Base-by-base conservation (phyloP, 2,113 vertebrate genomes). In the Poeciliopsis occidentalis region DNA sequence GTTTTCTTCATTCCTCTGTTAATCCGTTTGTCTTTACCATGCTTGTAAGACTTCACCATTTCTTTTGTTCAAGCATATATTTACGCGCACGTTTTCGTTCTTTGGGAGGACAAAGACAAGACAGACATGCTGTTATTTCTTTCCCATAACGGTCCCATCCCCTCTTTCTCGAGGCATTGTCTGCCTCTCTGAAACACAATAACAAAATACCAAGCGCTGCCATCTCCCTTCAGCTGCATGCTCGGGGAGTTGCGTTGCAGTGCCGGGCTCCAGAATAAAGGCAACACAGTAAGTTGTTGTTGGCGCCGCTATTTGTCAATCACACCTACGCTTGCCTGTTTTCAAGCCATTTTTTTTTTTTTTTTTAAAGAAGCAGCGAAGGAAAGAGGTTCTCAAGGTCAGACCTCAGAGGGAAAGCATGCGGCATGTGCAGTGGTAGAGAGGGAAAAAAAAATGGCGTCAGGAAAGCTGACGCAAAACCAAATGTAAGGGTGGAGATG, bases 171-270 rank as follows among this genome's bases (percentile, higher is more conserved):
- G 60, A 64, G 57, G 70, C 34, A 67, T 78, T 79, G 69, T 79
- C 75, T 31, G 19, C 6, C 69, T 61, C 73, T 64, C 83, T 80
- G 37, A 34, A 60, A 72, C 82, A 89, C 83, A 90, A 85, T 83
- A 83, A 82, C 85, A 82, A 87, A 90, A 89, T 79, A 89, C 88
- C 83, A 75, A 81, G 89, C 78, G 15, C 86, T 85, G 86, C 88
- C 89, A 81, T 89, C 82, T 86, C 90, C 75, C 83, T 75, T 92
- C 85, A 84, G 79, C 86, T 64, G 86, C 75, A 64, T 70, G 76
- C 76, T 79, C 15, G 78, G 74, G 69, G 67, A 85, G 78, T 54
- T 66, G 70, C 47, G 51, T 75, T 13, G 73, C 82, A 62, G 68
- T 17, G 12, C 34, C 32, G 51, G 65, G 72, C 78, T 78, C 30